A percentile compares a stretch with the other conserved stretches of the same genome.
These are phyloP conservation scores for Synergus itoensis DNA, from an alignment of 2,888 invertebrate species.

Conservation along the genomic window DNA sequence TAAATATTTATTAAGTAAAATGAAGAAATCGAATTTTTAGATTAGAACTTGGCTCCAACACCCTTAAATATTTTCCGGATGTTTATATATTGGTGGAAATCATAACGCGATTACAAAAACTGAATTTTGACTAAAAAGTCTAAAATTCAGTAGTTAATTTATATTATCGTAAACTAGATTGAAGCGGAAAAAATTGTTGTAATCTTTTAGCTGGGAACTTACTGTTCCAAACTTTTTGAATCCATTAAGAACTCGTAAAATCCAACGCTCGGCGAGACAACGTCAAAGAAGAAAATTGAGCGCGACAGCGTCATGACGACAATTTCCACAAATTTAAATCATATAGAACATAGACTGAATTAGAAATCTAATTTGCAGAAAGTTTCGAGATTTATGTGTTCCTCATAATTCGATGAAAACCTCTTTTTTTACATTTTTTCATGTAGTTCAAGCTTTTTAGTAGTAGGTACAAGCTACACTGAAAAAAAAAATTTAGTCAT, in stretches of 20 bases:
- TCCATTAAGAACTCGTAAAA: neutral
- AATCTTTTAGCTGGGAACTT: neutral
- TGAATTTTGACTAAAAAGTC: neutral
- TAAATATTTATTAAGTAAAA: no score
- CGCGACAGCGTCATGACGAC: neutral
- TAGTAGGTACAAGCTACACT: no score
- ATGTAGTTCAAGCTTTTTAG: no score
- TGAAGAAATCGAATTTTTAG: no score
- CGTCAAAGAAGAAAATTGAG: neutral
- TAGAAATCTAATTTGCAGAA: neutral
- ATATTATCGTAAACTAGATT: neutral
- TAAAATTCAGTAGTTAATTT: neutral
- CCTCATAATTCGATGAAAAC: no score
- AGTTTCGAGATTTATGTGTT: neutral
- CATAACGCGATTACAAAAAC: neutral
- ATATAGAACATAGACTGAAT: neutral
- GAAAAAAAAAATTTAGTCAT: no score
- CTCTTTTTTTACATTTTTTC: no score
- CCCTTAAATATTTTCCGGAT: neutral
- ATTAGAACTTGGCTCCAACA: no score
- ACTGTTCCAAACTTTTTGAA: neutral
- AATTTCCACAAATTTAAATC: neutral
- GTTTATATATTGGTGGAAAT: neutral
- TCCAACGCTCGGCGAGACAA: neutral
- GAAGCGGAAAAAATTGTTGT: neutral